These are phyloP conservation scores for Chaetodon trifascialis DNA, from an alignment of 2,113 vertebrate species.

Conservation along the genomic window DNA sequence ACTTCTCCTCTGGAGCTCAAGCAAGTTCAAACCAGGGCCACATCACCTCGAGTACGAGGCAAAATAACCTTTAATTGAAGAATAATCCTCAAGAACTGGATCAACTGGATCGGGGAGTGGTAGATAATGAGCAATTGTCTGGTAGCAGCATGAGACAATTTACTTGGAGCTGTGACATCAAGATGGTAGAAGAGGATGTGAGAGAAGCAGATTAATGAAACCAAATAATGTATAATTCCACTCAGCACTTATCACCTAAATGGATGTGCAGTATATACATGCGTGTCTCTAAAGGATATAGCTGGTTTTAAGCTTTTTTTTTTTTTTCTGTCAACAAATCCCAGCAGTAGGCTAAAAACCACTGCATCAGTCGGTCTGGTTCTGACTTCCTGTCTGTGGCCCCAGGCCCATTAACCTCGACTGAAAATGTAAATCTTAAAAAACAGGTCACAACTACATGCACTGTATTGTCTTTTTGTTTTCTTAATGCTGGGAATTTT, in stretches of 20 bases:
- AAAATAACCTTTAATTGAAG: conserved; percentile 77
- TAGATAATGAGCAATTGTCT: conserved; percentile 78
- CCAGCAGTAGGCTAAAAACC: conserved; percentile 10
- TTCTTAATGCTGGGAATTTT: not conserved
- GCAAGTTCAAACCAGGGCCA: conserved; percentile 74
- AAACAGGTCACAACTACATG: not conserved
- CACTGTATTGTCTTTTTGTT: not conserved
- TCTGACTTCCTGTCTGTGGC: not conserved
- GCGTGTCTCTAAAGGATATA: conserved; percentile 25
- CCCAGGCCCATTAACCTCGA: not conserved
- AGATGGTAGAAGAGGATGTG: conserved; percentile 55
- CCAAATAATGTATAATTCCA: conserved; percentile 43
- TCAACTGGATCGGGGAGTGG: conserved; percentile 67
- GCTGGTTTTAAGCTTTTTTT: not conserved
- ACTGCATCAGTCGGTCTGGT: conserved; percentile 12
- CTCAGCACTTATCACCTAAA: conserved; percentile 24
- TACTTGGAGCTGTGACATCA: conserved; percentile 61
- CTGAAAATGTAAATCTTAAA: not conserved
- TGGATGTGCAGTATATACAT: conserved; percentile 21
- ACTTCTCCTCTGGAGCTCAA: conserved; percentile 50
- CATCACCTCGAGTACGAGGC: conserved; percentile 54
- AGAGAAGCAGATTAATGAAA: conserved; percentile 44
- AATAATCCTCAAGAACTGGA: conserved; percentile 73
- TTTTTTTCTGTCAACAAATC: conserved; percentile 16
- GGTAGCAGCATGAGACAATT: conserved; percentile 73